Evolutionary conservation across 1,140 invertebrate genomes (phyloP), one percentile per base, ranked within the genome.

Genomic region (Orchesella cincta): DNA sequence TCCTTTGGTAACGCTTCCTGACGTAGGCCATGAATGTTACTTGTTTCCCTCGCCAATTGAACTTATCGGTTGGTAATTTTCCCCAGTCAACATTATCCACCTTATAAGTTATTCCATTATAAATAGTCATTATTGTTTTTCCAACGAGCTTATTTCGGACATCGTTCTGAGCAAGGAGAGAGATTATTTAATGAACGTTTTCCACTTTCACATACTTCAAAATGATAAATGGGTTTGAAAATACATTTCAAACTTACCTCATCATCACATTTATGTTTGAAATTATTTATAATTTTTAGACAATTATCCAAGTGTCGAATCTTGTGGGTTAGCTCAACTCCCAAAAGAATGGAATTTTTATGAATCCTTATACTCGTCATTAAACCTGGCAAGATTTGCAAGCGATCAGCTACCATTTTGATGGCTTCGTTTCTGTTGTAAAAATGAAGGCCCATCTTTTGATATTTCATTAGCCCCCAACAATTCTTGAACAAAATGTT

Each of bases 61-160:
- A 97, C 0, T 88, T 91, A 0, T 87, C 87, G 12, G 75, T 83
- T 0, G 95, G 94, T 36, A 84, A 91, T 77, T 89, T 86, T 3
- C 88, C 85, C 85, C 92, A 97, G 64, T 91, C 89, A 54, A 98
- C 91, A 81, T 96, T 94, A 84, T 96, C 92, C 34, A 98, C 86
- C 39, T 88, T 85, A 78, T 93, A 94, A 0, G 90, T 92, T n/a
- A n/a, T n/a, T n/a, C n/a, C n/a, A n/a, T 98, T 98, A 82, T 98
- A 98, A 67, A 92, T 88, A 0, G 96, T 97, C 28, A 98, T 84
- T 0, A 98, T 94, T 73, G 91, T 85, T 81, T 82, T 83, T 81
- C 92, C 93, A 34, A 93, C 85, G 0, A 95, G 83, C 64, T 87
- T 85, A 34, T 89, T 88, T 18, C 86, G 85, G 73, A 90, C 90